Evolutionary conservation across 2,888 invertebrate genomes (phyloP).

Genomic region (Stramonita haemastoma): DNA sequence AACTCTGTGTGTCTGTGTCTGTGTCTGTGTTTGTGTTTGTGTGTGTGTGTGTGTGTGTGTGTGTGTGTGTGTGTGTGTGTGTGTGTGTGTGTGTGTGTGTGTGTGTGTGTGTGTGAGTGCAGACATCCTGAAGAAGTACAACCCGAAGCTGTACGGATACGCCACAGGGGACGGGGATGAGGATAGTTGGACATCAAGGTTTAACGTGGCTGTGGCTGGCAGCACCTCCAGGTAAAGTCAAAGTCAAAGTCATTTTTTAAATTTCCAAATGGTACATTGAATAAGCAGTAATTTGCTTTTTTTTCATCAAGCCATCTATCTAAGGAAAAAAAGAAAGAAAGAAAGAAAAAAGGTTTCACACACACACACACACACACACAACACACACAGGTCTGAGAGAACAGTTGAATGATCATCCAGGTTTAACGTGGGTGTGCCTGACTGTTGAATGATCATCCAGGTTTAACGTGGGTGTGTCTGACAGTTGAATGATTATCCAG

Average conservation of each 20-base stretch:
- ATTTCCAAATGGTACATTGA: too few relatives aligned
- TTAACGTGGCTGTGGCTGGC: conserved; percentile 72
- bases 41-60: conserved; percentile 1
- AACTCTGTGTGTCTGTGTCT: not conserved
- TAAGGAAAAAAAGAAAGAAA: too few relatives aligned
- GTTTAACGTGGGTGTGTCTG: not conserved
- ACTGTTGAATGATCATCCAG: too few relatives aligned
- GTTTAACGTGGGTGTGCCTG: too few relatives aligned
- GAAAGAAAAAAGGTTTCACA: too few relatives aligned
- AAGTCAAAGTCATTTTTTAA: too few relatives aligned
- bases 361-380: not conserved
- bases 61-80: not conserved
- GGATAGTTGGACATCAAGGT: conserved; percentile 53
- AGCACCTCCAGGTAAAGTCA: conserved; percentile 42
- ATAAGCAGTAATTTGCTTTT: too few relatives aligned
- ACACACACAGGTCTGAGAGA: too few relatives aligned
- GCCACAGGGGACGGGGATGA: conserved; percentile 61
- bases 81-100: conserved; percentile 1
- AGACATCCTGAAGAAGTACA: conserved; percentile 73
- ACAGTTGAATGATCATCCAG: not conserved
- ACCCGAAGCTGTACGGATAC: conserved; percentile 68
- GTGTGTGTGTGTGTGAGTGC: not conserved
- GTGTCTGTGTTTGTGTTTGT: not conserved
- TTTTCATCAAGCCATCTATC: too few relatives aligned
- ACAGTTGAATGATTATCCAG: not conserved